Evolutionary conservation across 2,113 vertebrate genomes (phyloP).

Genomic region (Aspidoscelis tigris): DNA sequence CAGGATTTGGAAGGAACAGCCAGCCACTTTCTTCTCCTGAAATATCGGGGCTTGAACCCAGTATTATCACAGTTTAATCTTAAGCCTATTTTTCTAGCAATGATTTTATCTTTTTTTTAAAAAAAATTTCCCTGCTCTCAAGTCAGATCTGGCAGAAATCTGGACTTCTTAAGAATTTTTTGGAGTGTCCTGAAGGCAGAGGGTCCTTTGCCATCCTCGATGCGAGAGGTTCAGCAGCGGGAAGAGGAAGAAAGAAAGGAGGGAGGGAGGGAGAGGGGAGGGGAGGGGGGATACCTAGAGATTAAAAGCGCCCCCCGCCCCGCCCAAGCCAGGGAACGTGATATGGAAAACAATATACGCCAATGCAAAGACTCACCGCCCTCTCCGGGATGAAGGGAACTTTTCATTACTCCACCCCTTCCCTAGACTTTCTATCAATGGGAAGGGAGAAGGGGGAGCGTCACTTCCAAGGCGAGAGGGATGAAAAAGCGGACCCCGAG

Average conservation of each 20-base stretch:
- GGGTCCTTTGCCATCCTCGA: not conserved
- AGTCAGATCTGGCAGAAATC: not conserved
- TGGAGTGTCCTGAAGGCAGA: too few relatives aligned
- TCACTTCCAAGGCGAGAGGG: not conserved
- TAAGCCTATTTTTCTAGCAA: too few relatives aligned
- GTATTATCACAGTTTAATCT: too few relatives aligned
- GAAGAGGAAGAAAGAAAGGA: not conserved
- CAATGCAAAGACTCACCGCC: not conserved
- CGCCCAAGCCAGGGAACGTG: not conserved
- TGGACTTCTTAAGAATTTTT: not conserved
- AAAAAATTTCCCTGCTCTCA: not conserved
- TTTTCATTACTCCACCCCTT: not conserved
- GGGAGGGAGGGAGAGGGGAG: too few relatives aligned
- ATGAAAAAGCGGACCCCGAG: not conserved
- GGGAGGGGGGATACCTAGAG: too few relatives aligned
- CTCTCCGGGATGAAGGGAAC: not conserved
- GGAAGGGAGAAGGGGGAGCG: not conserved
- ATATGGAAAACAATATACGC: not conserved
- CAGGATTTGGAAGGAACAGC: too few relatives aligned
- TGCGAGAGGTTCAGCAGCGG: too few relatives aligned
- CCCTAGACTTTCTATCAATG: not conserved
- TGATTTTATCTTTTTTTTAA: too few relatives aligned
- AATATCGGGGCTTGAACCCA: too few relatives aligned
- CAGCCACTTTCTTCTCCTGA: too few relatives aligned
- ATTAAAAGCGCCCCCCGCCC: not conserved